phyloP scores from a whole-genome alignment of 2,888 invertebrate species.

The Acheta domesticus region DNA sequence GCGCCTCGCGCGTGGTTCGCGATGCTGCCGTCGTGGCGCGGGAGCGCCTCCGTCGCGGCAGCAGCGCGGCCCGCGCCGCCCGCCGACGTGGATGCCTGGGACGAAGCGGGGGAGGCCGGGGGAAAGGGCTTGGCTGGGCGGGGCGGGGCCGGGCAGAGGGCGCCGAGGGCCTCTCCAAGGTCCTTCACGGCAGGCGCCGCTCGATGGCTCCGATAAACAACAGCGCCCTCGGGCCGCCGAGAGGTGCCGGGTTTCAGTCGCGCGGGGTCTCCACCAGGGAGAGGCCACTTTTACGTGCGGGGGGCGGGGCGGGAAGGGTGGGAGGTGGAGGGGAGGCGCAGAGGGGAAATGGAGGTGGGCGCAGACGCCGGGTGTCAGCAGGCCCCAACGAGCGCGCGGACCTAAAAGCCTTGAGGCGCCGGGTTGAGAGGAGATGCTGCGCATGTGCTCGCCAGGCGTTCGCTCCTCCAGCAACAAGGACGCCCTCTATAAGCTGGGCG shows the following conservation, averaged over 20 bases:
- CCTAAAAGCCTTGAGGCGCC: no score
- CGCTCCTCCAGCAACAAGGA: no score
- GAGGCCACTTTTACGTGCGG: background rate
- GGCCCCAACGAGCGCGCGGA: no score
- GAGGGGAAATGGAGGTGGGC: no score
- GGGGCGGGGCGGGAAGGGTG: background rate
- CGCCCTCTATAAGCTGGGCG: no score
- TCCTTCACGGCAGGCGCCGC: background rate
- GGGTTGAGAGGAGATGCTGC: no score
- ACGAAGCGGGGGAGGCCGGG: background rate
- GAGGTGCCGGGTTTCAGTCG: background rate
- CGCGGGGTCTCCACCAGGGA: no score
- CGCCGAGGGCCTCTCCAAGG: constrained; percentile 1
- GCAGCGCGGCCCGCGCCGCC: constrained; percentile 12
- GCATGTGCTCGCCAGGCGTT: no score
- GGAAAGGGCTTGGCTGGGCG: background rate
- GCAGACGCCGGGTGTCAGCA: no score
- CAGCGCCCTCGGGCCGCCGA: background rate
- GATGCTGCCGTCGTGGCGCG: constrained; percentile 3
- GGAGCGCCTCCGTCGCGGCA: constrained; percentile 19
- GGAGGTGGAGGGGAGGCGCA: background rate
- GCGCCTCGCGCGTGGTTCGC: constrained; percentile 11
- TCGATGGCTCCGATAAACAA: constrained; percentile 9
- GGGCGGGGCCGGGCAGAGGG: background rate
- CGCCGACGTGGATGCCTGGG: background rate